Evolutionary conservation across 2,888 invertebrate genomes (phyloP).

Genomic region (Julus scanicus): DNA sequence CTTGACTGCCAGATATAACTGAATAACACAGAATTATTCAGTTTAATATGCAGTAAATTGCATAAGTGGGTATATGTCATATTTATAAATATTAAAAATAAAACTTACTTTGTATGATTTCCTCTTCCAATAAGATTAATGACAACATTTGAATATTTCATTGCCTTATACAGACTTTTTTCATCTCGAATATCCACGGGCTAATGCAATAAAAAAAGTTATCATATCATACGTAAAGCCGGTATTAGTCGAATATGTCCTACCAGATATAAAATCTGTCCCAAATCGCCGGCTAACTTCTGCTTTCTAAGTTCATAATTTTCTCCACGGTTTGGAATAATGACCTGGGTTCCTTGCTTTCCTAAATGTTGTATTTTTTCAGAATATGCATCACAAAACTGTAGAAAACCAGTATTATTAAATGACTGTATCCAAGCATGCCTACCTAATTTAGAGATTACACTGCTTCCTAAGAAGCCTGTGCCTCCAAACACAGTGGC

Average conservation of each 20-base stretch:
- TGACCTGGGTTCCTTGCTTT: slow-evolving; percentile 74
- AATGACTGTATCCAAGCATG: slow-evolving; percentile 61
- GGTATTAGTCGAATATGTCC: slow-evolving; percentile 58
- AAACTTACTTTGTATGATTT: slow-evolving; percentile 80
- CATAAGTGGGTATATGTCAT: no score
- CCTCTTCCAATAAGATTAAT: slow-evolving; percentile 93
- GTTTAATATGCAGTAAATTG: no score
- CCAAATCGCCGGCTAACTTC: slow-evolving; percentile 91
- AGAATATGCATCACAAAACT: background rate
- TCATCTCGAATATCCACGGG: slow-evolving; percentile 87
- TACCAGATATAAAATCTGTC: slow-evolving; percentile 84
- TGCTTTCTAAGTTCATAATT: slow-evolving; percentile 80
- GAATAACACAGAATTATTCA: no score
- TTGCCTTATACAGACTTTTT: slow-evolving; percentile 81
- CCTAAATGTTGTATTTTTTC: slow-evolving; percentile 59
- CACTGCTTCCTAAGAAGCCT: slow-evolving; percentile 88
- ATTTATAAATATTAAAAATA: background rate
- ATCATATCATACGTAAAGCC: background rate
- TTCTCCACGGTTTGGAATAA: slow-evolving; percentile 92
- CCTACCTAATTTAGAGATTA: slow-evolving; percentile 90
- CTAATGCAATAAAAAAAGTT: slow-evolving; percentile 67
- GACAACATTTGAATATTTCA: slow-evolving; percentile 96
- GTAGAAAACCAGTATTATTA: background rate
- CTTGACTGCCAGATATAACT: no score
- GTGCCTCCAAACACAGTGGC: slow-evolving; percentile 97